These are phyloP conservation scores for Alexandromys fortis DNA, from an alignment of 2,113 vertebrate genomes.

Conservation along the genomic window DNA sequence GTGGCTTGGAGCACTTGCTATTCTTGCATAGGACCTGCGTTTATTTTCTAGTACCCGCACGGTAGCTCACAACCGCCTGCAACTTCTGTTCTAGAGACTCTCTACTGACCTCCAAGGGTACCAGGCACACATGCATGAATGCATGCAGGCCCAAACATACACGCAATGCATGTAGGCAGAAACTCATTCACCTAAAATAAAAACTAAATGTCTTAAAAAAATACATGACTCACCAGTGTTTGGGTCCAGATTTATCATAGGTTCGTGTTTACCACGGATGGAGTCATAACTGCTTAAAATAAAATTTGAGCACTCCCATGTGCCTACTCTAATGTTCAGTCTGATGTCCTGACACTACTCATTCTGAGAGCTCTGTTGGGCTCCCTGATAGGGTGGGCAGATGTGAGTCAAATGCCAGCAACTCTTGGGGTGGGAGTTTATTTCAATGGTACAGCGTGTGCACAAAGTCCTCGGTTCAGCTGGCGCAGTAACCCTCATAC, in stretches of 20 bases:
- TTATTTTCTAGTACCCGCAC: neutral
- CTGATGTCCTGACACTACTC: neutral
- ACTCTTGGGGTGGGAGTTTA: neutral
- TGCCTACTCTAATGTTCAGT: neutral
- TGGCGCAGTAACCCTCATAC: neutral
- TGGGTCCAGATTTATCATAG: slow-evolving; percentile 21
- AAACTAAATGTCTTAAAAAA: neutral
- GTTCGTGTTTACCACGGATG: slow-evolving; percentile 31
- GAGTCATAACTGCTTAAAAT: slow-evolving; percentile 37
- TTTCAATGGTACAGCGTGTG: neutral
- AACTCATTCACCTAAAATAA: neutral
- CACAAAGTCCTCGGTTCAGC: neutral
- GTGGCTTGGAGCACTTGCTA: neutral
- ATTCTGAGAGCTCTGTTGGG: neutral
- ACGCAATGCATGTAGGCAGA: neutral
- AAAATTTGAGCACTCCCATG: neutral
- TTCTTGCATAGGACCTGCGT: neutral
- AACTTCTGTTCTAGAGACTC: neutral
- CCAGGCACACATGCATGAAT: neutral
- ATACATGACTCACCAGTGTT: neutral
- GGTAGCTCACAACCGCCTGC: neutral
- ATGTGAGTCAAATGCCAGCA: slow-evolving; percentile 20
- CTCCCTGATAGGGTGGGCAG: neutral
- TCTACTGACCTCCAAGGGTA: neutral
- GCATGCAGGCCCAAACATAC: neutral